Evolutionary conservation across 2,113 vertebrate species (phyloP).

Genomic region (Vidua macroura): DNA sequence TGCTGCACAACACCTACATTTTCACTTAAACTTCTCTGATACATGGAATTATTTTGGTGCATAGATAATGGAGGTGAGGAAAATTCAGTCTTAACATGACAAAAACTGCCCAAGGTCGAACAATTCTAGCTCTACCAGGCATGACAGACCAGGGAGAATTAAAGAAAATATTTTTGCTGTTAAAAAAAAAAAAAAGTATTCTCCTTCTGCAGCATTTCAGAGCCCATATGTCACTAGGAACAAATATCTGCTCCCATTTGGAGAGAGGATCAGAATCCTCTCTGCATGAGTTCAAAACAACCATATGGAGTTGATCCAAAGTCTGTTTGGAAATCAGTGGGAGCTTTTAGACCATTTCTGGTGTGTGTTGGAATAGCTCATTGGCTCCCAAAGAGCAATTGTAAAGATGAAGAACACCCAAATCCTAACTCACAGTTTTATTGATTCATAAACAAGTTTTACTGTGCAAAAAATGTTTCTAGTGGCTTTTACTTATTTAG

Average conservation of each 20-base stretch:
- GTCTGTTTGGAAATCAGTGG: background rate
- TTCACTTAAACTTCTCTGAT: background rate
- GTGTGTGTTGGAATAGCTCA: background rate
- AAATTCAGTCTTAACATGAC: background rate
- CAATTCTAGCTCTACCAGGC: background rate
- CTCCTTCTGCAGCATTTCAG: background rate
- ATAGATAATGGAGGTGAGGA: background rate
- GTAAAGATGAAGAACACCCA: background rate
- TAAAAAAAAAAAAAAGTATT: background rate
- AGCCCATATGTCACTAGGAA: background rate
- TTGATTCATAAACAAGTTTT: conserved; percentile 8
- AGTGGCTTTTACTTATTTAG: background rate
- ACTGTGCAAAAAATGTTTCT: background rate
- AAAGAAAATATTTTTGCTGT: background rate
- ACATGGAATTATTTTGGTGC: background rate
- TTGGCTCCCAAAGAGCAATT: background rate
- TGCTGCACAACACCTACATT: background rate
- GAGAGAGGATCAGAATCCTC: background rate
- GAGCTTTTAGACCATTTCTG: background rate
- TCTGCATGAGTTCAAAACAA: background rate
- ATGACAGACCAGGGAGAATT: background rate
- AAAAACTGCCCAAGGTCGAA: background rate
- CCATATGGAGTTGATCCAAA: background rate
- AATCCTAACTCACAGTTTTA: background rate
- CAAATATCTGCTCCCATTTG: background rate